phyloP scores from a whole-genome alignment of 2,888 invertebrate species.

The Ornithoptera alexandrae region DNA sequence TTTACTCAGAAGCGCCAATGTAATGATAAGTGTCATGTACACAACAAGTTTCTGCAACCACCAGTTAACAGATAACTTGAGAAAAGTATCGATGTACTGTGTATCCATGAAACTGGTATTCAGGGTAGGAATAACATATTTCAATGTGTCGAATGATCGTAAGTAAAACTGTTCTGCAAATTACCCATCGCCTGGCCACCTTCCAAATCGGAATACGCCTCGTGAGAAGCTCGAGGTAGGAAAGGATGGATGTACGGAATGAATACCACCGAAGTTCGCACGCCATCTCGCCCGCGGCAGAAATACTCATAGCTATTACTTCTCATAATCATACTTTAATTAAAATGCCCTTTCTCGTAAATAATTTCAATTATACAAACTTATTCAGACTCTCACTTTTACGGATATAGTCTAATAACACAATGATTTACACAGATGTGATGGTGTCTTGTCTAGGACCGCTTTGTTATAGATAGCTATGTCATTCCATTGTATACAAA shows the following conservation, averaged over 20 bases:
- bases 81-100: conserved; percentile 4
- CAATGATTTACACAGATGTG: too few species aligned
- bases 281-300: conserved; percentile 40
- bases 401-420: too few species aligned
- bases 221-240: conserved; percentile 57
- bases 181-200: conserved; percentile 15
- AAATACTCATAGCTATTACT: conserved; percentile 46
- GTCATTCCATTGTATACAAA: too few species aligned
- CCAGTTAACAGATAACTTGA: background rate
- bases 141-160: conserved; percentile 8
- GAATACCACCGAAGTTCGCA: conserved; percentile 34
- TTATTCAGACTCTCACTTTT: conserved; percentile 29
- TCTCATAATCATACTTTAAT: conserved; percentile 50
- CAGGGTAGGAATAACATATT: conserved; percentile 10
- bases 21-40: background rate
- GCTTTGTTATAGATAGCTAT: too few species aligned
- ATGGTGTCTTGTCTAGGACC: too few species aligned
- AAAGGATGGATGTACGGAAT: conserved; percentile 45
- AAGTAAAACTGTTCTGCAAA: conserved; percentile 16
- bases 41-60: conserved; percentile 13
- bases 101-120: conserved; percentile 15
- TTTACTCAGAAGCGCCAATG: conserved; percentile 10
- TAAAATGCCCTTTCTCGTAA: conserved; percentile 46
- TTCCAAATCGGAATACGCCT: conserved; percentile 10
- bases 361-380: conserved; percentile 33